Percentiles rank a stretch among this genome's conserved stretches.
Evolutionary conservation across 2,113 vertebrate species (phyloP).

Genomic region (Nymphicus hollandicus): DNA sequence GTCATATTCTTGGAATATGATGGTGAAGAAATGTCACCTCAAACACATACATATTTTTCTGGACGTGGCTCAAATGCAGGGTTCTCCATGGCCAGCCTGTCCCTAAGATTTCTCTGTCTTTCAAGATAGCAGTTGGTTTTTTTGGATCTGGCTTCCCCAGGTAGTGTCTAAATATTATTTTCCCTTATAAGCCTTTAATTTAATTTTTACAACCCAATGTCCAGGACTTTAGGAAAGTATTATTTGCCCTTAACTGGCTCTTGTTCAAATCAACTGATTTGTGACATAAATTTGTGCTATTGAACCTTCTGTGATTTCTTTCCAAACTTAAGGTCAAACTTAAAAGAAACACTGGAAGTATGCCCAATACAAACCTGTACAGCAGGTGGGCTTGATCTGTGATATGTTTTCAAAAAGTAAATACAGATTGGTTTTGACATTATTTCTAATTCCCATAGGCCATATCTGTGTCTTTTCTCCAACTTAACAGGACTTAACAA

Average conservation of each 20-base stretch:
- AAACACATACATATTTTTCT: background rate
- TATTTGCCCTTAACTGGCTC: background rate
- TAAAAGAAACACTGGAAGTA: slow-evolving; percentile 23
- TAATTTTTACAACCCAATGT: background rate
- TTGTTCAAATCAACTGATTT: background rate
- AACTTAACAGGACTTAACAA: background rate
- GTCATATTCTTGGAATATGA: background rate
- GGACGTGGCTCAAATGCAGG: background rate
- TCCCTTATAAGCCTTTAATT: background rate
- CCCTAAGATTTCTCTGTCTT: background rate
- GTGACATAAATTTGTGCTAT: background rate
- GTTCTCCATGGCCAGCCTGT: background rate
- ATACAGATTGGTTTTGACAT: background rate
- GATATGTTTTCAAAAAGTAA: slow-evolving; percentile 14
- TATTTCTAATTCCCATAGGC: background rate
- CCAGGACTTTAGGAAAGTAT: background rate
- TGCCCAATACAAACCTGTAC: slow-evolving; percentile 17
- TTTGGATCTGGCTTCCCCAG: background rate
- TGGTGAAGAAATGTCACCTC: background rate
- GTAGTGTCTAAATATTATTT: background rate
- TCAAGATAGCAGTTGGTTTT: background rate
- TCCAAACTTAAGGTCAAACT: background rate
- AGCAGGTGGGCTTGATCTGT: background rate
- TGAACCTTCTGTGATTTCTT: background rate
- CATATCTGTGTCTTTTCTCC: background rate